These are phyloP conservation scores for Tetramorium bicarinatum DNA, from an alignment of 2,888 invertebrate genomes.

Conservation along the genomic window DNA sequence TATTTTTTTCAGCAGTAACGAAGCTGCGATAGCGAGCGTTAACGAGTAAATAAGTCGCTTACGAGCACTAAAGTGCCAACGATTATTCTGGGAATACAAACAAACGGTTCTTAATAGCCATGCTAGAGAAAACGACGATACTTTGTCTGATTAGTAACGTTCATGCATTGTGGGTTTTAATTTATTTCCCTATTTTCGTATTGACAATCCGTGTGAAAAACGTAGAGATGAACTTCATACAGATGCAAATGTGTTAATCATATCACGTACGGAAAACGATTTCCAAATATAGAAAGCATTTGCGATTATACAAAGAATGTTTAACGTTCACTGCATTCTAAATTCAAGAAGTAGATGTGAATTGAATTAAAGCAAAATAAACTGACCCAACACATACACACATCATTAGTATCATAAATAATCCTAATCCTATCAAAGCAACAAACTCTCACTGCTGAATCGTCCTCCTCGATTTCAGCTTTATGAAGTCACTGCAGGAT, in stretches of 20 bases:
- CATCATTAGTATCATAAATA: neutral
- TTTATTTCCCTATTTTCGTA: neutral
- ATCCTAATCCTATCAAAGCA: neutral
- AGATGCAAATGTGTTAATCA: neutral
- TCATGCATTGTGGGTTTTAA: neutral
- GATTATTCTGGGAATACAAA: constrained; percentile 45
- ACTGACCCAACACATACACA: neutral
- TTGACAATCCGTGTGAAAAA: neutral
- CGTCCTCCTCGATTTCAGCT: neutral
- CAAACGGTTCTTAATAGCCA: constrained; percentile 17
- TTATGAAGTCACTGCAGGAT: constrained; percentile 9
- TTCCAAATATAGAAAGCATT: neutral
- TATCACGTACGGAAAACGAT: neutral
- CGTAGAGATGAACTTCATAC: neutral
- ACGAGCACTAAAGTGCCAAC: constrained; percentile 34
- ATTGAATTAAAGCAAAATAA: neutral
- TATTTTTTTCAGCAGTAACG: constrained; percentile 22
- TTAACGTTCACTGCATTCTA: neutral
- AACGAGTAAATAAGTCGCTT: constrained; percentile 45
- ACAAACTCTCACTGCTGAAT: neutral
- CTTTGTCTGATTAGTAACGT: constrained; percentile 30
- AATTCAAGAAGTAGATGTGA: neutral
- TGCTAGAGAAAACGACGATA: neutral
- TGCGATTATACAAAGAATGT: neutral
- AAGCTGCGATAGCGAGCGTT: constrained; percentile 39